Percentiles rank a stretch among this genome's conserved stretches.
These are phyloP conservation scores for Leptocoma aspasia DNA, from an alignment of 2,113 vertebrate species.

Conservation along the genomic window DNA sequence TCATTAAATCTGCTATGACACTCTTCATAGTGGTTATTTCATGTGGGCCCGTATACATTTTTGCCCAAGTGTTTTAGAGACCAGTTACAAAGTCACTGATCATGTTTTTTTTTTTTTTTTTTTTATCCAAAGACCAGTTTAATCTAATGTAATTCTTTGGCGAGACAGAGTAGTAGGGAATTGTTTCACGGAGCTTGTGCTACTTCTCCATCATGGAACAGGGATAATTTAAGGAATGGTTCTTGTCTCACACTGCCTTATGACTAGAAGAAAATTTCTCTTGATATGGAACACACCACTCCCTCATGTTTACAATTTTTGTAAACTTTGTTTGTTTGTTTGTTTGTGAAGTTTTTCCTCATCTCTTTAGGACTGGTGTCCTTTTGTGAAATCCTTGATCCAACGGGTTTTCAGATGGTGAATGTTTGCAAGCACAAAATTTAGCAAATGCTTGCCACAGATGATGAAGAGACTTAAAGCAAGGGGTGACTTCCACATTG, in stretches of 20 bases:
- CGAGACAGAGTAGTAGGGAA: neutral
- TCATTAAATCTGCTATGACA: neutral
- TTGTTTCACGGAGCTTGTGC: slow-evolving; percentile 14
- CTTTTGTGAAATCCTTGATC: neutral
- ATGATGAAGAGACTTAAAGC: neutral
- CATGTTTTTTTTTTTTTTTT: neutral
- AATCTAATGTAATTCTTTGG: slow-evolving; percentile 32
- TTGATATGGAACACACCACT: neutral
- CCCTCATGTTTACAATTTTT: neutral
- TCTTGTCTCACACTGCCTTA: slow-evolving; percentile 10
- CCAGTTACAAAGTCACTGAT: neutral
- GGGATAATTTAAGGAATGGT: slow-evolving; percentile 33
- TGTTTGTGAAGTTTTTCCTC: neutral
- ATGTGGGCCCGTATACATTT: neutral
- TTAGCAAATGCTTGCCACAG: neutral
- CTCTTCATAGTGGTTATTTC: neutral
- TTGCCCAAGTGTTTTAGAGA: neutral
- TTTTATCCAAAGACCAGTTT: neutral
- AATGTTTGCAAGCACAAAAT: neutral
- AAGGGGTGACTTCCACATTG: neutral
- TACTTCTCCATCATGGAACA: neutral
- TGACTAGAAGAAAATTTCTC: neutral
- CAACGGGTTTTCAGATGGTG: neutral
- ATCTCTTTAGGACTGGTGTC: neutral
- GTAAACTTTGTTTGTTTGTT: no score